phyloP scores from a whole-genome alignment of 1,140 invertebrate genomes.

The Arion vulgaris region DNA sequence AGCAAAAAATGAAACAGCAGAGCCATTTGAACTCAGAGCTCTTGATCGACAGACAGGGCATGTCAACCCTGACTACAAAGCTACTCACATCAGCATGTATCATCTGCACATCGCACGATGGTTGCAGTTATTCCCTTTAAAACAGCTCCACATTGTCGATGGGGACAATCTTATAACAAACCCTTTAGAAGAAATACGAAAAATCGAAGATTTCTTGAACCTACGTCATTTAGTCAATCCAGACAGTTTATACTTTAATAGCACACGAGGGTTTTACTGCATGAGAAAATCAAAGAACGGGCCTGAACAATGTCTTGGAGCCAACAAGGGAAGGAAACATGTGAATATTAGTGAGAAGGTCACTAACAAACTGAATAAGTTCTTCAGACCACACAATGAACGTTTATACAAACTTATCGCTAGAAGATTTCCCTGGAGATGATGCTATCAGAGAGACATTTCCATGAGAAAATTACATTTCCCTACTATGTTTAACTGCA shows the following conservation, averaged over 20 bases:
- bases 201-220: conserved; percentile 67
- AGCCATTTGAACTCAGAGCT: conserved; percentile 64
- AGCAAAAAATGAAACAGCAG: conserved; percentile 60
- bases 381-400: conserved; percentile 89
- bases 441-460: too few species aligned
- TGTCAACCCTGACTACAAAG: conserved; percentile 64
- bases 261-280: conserved; percentile 74
- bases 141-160: conserved; percentile 70
- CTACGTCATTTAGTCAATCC: conserved; percentile 59
- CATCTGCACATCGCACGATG: conserved; percentile 68
- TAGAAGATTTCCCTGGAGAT: conserved; percentile 66
- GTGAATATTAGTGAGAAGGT: conserved; percentile 83
- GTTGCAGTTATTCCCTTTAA: conserved; percentile 62
- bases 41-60: conserved; percentile 59
- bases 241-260: conserved; percentile 70
- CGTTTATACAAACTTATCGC: conserved; percentile 66
- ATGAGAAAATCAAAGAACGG: conserved; percentile 61
- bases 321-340: conserved; percentile 93
- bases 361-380: conserved; percentile 84
- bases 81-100: conserved; percentile 69
- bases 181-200: conserved; percentile 63
- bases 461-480: too few species aligned
- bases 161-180: conserved; percentile 66
- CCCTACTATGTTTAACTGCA: too few species aligned
- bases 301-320: conserved; percentile 82